These are phyloP conservation scores for Hypolimnas misippus DNA, from an alignment of 2,888 invertebrate species.

Conservation along the genomic window DNA sequence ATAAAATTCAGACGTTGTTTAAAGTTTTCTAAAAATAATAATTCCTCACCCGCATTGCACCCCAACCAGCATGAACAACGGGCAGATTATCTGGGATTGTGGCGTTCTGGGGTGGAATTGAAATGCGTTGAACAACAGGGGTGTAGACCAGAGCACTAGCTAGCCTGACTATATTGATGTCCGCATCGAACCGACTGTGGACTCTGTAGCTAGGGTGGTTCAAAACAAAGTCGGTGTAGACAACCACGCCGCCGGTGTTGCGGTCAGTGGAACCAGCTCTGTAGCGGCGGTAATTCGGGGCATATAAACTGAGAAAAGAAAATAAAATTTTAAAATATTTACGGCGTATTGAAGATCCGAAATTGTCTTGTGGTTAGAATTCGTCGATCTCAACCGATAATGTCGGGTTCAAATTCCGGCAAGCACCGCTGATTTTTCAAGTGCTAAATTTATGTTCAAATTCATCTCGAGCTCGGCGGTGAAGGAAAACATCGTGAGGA, in stretches of 20 bases:
- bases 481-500: too few relatives aligned
- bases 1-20: too few relatives aligned
- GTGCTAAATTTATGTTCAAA: too few relatives aligned
- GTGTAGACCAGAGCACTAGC: constrained; percentile 42
- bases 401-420: too few relatives aligned
- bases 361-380: too few relatives aligned
- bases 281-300: constrained; percentile 51
- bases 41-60: constrained; percentile 51
- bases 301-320: constrained; percentile 46
- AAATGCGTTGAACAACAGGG: constrained; percentile 45
- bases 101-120: constrained; percentile 45
- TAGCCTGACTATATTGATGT: constrained; percentile 55
- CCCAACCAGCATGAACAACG: constrained; percentile 62
- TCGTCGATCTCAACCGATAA: too few relatives aligned
- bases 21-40: too few relatives aligned
- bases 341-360: too few relatives aligned
- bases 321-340: not conserved
- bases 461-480: too few relatives aligned
- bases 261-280: constrained; percentile 60
- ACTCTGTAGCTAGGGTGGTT: constrained; percentile 58
- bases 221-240: constrained; percentile 38
- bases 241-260: constrained; percentile 57
- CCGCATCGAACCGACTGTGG: constrained; percentile 50
- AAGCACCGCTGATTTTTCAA: too few relatives aligned
- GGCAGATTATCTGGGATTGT: constrained; percentile 48